Evolutionary conservation across 2,888 invertebrate species (phyloP).

Genomic region (Anthrax anthrax): DNA sequence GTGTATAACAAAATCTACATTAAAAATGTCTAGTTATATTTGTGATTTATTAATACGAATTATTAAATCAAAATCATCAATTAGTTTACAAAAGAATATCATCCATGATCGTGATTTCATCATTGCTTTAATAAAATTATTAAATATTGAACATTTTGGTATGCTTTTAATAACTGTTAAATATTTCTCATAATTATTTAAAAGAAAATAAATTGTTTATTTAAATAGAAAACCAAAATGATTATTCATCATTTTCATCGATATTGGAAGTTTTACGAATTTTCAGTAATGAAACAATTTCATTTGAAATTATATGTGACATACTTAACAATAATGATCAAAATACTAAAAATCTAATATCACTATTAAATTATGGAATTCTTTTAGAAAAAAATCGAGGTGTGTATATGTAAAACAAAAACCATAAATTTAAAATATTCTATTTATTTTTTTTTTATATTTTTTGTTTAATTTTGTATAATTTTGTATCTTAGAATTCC

Average conservation of each 20-base stretch:
- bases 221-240: neutral
- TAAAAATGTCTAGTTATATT: constrained; percentile 21
- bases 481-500: constrained; percentile 2
- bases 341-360: neutral
- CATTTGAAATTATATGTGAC: constrained; percentile 4
- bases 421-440: neutral
- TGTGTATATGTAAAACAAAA: neutral
- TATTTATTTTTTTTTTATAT: neutral
- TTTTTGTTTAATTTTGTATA: neutral
- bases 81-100: constrained; percentile 21
- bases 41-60: constrained; percentile 24
- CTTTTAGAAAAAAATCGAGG: neutral
- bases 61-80: constrained; percentile 16
- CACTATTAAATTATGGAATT: neutral
- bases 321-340: neutral
- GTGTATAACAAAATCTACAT: constrained; percentile 16
- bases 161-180: neutral
- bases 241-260: neutral
- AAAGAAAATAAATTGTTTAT: no score
- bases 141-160: constrained; percentile 11
- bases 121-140: constrained; percentile 5
- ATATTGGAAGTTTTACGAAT: constrained; percentile 4
- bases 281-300: constrained; percentile 3
- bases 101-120: constrained; percentile 23
- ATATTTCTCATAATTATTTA: neutral